Evolutionary conservation across 2,113 vertebrate genomes (phyloP).

Genomic region (Peromyscus maniculatus): DNA sequence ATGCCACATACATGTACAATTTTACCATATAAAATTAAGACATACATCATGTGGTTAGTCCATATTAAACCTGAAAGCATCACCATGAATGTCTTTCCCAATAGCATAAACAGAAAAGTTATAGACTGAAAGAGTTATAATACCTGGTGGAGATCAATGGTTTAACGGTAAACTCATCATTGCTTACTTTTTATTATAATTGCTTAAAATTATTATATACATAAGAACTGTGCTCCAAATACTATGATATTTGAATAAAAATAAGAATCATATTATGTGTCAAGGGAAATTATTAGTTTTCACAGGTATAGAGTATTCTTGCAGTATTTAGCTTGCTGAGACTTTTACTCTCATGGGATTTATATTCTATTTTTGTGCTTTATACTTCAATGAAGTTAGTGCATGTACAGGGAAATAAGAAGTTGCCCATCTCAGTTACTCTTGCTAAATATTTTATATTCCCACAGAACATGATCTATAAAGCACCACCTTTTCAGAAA

Average conservation of each 20-base stretch:
- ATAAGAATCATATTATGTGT: background rate
- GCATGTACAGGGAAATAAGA: constrained; percentile 34
- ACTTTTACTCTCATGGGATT: background rate
- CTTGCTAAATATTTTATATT: constrained; percentile 49
- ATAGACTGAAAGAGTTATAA: background rate
- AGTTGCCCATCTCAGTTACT: constrained; percentile 23
- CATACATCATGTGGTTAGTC: background rate
- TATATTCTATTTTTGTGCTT: constrained; percentile 53
- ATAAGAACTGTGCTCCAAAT: background rate
- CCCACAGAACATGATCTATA: background rate
- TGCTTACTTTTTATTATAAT: background rate
- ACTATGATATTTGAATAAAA: constrained; percentile 4
- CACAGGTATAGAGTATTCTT: background rate
- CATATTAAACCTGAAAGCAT: background rate
- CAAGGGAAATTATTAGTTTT: constrained; percentile 37
- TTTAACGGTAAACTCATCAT: background rate
- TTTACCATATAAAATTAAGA: background rate
- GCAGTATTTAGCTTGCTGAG: background rate
- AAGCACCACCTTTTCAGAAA: background rate
- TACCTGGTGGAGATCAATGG: background rate
- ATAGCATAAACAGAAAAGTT: background rate
- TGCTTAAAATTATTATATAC: background rate
- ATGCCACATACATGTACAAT: background rate
- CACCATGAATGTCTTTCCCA: background rate
- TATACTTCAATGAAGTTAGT: constrained; percentile 8